Evolutionary conservation across 2,797 vertebrate genomes (phyloP).

Genomic region (Platyrinchus mystaceus): DNA sequence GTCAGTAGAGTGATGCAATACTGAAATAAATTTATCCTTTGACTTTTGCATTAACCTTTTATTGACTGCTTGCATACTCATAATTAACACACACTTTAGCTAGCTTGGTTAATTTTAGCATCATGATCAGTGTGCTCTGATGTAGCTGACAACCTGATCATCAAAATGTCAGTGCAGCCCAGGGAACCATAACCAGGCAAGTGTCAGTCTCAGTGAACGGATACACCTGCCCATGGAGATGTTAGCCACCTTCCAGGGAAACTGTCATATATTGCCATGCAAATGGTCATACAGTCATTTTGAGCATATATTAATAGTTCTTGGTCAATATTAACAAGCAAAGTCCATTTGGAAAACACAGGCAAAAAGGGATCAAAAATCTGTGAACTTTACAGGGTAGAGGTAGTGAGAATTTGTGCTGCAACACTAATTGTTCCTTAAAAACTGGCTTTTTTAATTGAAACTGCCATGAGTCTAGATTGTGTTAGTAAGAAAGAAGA

Average conservation of each 20-base stretch:
- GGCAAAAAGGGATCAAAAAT: background rate
- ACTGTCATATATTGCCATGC: fast-evolving
- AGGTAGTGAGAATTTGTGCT: background rate
- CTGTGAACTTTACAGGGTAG: background rate
- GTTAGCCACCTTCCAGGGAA: background rate
- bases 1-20: slow-evolving; percentile 95
- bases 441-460: background rate
- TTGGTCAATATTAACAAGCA: background rate
- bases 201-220: background rate
- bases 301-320: background rate
- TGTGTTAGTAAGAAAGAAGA: background rate
- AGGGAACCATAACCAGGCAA: background rate
- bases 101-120: slow-evolving; percentile 94
- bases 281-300: background rate
- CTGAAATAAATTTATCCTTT: slow-evolving; percentile 98
- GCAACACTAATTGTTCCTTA: background rate
- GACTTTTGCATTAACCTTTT: slow-evolving; percentile 99
- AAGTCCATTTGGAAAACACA: background rate
- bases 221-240: background rate
- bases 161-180: slow-evolving; percentile 49
- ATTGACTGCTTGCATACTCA: slow-evolving; percentile 99
- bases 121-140: slow-evolving; percentile 65
- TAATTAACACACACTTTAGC: slow-evolving; percentile 99
- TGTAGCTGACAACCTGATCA: slow-evolving; percentile 54
- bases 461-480: background rate